These are phyloP conservation scores for Phallusia fumigata DNA, from an alignment of 23 tunicate genomes.

Conservation along the genomic window DNA sequence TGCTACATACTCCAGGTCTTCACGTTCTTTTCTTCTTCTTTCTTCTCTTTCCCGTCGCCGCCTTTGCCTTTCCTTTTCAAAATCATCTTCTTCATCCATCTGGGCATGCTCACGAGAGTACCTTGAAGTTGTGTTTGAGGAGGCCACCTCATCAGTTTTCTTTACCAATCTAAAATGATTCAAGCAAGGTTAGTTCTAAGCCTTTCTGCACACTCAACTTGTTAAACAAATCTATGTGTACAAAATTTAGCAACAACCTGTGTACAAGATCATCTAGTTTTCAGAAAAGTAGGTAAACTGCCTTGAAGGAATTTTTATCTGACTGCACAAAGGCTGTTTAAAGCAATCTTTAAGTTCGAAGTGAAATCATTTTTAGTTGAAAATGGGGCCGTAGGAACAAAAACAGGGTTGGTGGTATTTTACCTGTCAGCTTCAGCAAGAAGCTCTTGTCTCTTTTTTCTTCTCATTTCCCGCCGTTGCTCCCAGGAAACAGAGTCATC, in stretches of 20 bases:
- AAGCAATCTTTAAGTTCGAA: no score
- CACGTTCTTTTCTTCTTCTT: slow-evolving; percentile 77
- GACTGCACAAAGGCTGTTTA: no score
- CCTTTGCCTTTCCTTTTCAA: slow-evolving; percentile 69
- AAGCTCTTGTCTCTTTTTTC: slow-evolving; percentile 91
- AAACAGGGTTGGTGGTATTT: background rate
- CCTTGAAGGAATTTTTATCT: no score
- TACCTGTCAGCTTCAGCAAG: slow-evolving; percentile 90
- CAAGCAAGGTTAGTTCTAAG: no score
- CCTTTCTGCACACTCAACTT: no score
- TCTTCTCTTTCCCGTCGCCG: slow-evolving; percentile 85
- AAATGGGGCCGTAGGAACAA: no score
- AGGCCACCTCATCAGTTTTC: slow-evolving; percentile 31
- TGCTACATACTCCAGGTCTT: slow-evolving; percentile 77
- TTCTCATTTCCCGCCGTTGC: slow-evolving; percentile 84
- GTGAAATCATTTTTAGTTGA: no score
- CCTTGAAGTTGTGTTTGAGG: slow-evolving; percentile 21
- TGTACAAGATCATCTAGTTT: no score
- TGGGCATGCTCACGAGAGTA: slow-evolving; percentile 17
- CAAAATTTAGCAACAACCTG: no score
- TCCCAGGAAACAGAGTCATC: slow-evolving; percentile 95
- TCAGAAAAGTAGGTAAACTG: no score
- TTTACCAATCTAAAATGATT: slow-evolving; percentile 26
- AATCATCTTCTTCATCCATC: slow-evolving; percentile 66
- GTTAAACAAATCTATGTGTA: no score